Conservation (phyloP, 2,888 invertebrate genomes). For the Hartigia nigra region DNA sequence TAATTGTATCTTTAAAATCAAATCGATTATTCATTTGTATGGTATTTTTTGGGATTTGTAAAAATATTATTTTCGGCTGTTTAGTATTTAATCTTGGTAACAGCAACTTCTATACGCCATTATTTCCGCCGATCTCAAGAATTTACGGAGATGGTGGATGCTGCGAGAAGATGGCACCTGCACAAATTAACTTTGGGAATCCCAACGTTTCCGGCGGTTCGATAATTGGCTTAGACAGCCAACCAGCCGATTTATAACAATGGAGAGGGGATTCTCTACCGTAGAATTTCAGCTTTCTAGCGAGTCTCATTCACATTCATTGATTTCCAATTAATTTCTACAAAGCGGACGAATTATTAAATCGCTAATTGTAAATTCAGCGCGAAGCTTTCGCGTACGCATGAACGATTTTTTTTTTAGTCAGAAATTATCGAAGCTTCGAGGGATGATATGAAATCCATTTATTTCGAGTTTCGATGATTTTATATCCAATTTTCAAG, state of each 20-base stretch:
- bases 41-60: too few relatives aligned
- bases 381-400: background rate
- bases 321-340: constrained; percentile 60
- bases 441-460: too few relatives aligned
- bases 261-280: constrained; percentile 37
- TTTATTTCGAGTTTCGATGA: too few relatives aligned
- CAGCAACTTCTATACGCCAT: too few relatives aligned
- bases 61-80: too few relatives aligned
- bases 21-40: too few relatives aligned
- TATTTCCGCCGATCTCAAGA: too few relatives aligned
- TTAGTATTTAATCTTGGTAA: too few relatives aligned
- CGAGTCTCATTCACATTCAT: constrained; percentile 57
- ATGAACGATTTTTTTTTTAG: too few relatives aligned
- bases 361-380: constrained; percentile 52
- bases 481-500: too few relatives aligned
- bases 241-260: constrained; percentile 38
- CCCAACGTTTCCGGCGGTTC: constrained; percentile 44
- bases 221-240: constrained; percentile 56
- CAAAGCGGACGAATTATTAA: constrained; percentile 56
- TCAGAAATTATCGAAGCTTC: too few relatives aligned
- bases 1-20: too few relatives aligned
- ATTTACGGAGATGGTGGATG: background rate
- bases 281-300: constrained; percentile 43
- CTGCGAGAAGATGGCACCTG: constrained; percentile 22
- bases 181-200: constrained; percentile 53